A percentile compares a stretch with the other conserved stretches of the same genome.
These are phyloP conservation scores for Trachymyrmex septentrionalis DNA, from an alignment of 1,140 invertebrate species.

Conservation along the genomic window DNA sequence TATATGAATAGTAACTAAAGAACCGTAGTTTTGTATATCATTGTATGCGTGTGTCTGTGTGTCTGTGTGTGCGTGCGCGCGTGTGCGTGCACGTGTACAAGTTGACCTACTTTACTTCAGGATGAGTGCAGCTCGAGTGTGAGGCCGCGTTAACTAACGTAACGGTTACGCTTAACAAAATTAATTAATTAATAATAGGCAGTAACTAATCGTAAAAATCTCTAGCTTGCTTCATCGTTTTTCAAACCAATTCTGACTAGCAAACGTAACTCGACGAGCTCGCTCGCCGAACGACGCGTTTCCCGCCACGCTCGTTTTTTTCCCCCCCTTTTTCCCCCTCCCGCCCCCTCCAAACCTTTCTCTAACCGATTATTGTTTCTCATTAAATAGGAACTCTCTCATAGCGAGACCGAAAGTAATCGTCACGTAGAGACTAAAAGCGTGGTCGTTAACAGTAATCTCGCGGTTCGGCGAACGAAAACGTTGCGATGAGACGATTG, in stretches of 20 bases:
- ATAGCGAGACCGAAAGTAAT: slow-evolving; percentile 36
- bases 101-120: slow-evolving; percentile 52
- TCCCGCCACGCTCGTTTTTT: slow-evolving; percentile 22
- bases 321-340: neutral
- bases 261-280: slow-evolving; percentile 84
- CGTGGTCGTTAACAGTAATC: slow-evolving; percentile 18
- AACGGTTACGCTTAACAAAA: slow-evolving; percentile 63
- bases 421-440: neutral
- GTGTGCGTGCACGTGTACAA: slow-evolving; percentile 23
- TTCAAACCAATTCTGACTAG: slow-evolving; percentile 86
- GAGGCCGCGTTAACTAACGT: slow-evolving; percentile 58
- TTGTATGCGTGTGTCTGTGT: slow-evolving; percentile 25
- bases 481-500: slow-evolving; percentile 64
- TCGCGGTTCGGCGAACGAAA: slow-evolving; percentile 63
- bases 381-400: slow-evolving; percentile 66
- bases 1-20: slow-evolving; percentile 86
- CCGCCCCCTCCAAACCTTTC: neutral
- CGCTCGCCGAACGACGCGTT: slow-evolving; percentile 75
- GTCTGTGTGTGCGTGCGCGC: neutral
- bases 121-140: slow-evolving; percentile 40
- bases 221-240: slow-evolving; percentile 77
- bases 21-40: slow-evolving; percentile 82
- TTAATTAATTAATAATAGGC: slow-evolving; percentile 74
- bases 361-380: slow-evolving; percentile 8
- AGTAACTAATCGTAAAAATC: slow-evolving; percentile 75